Evolutionary conservation across 2,113 vertebrate species (phyloP).

Genomic region (Steatornis caripensis): DNA sequence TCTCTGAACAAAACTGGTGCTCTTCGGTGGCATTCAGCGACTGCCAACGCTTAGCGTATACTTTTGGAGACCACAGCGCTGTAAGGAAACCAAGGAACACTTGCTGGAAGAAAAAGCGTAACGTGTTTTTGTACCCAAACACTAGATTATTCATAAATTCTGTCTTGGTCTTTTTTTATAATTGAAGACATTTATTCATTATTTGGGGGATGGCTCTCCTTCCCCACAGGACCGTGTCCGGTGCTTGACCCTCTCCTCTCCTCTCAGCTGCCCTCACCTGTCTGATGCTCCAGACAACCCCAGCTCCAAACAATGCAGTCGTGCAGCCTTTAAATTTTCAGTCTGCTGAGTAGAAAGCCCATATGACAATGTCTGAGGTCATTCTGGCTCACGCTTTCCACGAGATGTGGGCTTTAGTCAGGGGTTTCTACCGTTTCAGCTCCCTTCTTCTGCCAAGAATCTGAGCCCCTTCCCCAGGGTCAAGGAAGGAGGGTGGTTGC

Average conservation of each 20-base stretch:
- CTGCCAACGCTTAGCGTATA: neutral
- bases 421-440: neutral
- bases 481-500: neutral
- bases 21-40: rapidly evolving
- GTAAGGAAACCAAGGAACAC: neutral
- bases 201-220: neutral
- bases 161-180: neutral
- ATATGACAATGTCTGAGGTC: neutral
- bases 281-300: neutral
- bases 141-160: neutral
- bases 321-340: neutral
- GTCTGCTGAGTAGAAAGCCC: neutral
- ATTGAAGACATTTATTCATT: neutral
- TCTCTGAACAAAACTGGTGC: neutral
- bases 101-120: neutral
- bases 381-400: neutral
- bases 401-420: neutral
- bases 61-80: neutral
- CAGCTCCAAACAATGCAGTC: neutral
- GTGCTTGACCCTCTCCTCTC: neutral
- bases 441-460: neutral
- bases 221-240: neutral
- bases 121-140: neutral
- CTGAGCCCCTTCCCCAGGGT: neutral
- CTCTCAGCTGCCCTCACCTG: neutral